These are phyloP conservation scores for Artemisiospiza belli DNA, from an alignment of 2,113 vertebrate species.

Conservation along the genomic window DNA sequence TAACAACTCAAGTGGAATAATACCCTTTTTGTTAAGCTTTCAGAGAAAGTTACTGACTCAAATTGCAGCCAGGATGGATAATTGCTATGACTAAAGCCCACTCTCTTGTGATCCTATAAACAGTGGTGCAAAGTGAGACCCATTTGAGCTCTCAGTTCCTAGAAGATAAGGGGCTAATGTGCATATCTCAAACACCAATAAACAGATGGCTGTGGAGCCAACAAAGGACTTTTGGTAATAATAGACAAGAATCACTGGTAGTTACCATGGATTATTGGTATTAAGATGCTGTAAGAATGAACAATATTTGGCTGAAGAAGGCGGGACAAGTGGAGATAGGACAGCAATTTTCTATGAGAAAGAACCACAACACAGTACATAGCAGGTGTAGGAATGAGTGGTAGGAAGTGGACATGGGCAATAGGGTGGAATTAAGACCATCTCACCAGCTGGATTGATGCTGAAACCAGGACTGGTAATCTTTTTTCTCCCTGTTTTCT, in stretches of 20 bases:
- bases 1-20: background rate
- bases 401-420: background rate
- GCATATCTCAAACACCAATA: background rate
- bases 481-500: background rate
- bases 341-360: background rate
- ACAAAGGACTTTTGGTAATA: background rate
- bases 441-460: background rate
- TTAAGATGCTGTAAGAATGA: background rate
- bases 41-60: background rate
- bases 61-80: background rate
- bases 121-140: background rate
- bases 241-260: background rate
- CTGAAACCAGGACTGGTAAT: background rate
- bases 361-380: background rate
- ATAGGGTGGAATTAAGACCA: background rate
- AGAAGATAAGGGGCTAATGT: background rate
- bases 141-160: background rate
- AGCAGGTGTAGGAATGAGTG: background rate
- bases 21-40: background rate
- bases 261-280: no score
- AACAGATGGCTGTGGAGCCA: background rate
- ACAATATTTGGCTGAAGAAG: background rate
- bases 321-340: background rate
- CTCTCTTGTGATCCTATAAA: background rate
- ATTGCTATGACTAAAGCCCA: background rate